Percentiles rank a stretch among this genome's conserved stretches.
phyloP scores from a whole-genome alignment of 1,140 invertebrate genomes.

The Hetaerina americana region DNA sequence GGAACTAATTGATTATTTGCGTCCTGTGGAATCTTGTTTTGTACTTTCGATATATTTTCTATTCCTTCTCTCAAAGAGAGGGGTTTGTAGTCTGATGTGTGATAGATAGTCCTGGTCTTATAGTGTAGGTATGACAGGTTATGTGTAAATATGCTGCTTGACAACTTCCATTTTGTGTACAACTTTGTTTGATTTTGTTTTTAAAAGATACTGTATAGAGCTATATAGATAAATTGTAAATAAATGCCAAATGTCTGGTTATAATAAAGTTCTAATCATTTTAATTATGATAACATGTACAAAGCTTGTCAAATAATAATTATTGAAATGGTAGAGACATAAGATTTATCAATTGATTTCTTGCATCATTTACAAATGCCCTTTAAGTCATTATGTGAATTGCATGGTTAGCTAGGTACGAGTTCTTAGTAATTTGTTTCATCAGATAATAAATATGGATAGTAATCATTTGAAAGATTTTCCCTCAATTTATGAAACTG shows the following conservation, averaged over 20 bases:
- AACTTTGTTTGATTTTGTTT: background rate
- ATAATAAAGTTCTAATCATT: too few species aligned
- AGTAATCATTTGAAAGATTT: too few species aligned
- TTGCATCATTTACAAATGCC: too few species aligned
- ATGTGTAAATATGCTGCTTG: background rate
- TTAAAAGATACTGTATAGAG: background rate
- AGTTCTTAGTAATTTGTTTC: too few species aligned
- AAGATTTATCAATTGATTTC: too few species aligned
- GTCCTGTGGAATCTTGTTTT: background rate
- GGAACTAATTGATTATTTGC: background rate
- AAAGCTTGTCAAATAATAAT: too few species aligned
- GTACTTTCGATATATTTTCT: background rate
- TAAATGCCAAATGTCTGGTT: background rate
- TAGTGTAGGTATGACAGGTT: background rate
- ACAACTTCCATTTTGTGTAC: background rate
- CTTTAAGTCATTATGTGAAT: too few species aligned
- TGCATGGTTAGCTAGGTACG: too few species aligned
- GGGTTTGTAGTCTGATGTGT: background rate
- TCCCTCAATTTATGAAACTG: too few species aligned
- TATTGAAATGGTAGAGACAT: too few species aligned
- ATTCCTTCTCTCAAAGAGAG: background rate
- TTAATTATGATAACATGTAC: too few species aligned
- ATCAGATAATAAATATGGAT: too few species aligned
- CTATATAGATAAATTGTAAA: background rate
- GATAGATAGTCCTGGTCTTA: background rate